A percentile compares a stretch with the other conserved stretches of the same genome.
Conservation (phyloP, 1,140 invertebrate species). For the Ruditapes philippinarum region DNA sequence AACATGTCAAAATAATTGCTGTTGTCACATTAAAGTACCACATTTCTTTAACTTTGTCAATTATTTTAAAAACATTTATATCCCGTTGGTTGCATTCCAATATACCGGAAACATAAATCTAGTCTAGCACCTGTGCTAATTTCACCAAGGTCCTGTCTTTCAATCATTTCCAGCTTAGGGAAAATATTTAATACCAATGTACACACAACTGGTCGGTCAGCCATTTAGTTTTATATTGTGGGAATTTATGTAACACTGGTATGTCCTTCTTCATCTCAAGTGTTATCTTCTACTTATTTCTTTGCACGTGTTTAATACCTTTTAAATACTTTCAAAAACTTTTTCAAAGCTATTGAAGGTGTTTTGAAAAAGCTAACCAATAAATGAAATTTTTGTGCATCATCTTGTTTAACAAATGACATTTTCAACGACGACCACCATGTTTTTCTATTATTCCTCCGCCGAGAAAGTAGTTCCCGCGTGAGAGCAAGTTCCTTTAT, state of each 20-base stretch:
- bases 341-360: not conserved
- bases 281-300: constrained; percentile 19
- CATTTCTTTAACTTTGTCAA: too few species aligned
- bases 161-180: constrained; percentile 37
- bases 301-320: constrained; percentile 53
- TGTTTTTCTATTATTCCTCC: constrained; percentile 38
- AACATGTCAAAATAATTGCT: too few species aligned
- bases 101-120: constrained; percentile 48
- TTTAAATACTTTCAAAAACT: constrained; percentile 23
- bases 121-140: constrained; percentile 31
- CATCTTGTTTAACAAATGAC: constrained; percentile 44
- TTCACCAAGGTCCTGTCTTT: not conserved
- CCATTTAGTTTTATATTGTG: constrained; percentile 26
- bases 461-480: constrained; percentile 42
- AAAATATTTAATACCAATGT: constrained; percentile 18
- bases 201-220: constrained; percentile 28
- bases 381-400: constrained; percentile 48
- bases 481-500: constrained; percentile 48
- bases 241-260: constrained; percentile 40
- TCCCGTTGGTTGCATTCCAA: not conserved
- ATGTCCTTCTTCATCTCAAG: constrained; percentile 10
- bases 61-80: too few species aligned
- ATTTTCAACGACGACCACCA: constrained; percentile 50
- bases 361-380: constrained; percentile 18
- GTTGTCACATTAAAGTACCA: too few species aligned